Conservation (phyloP, 2,113 vertebrate genomes). For the Lepus timidus region DNA sequence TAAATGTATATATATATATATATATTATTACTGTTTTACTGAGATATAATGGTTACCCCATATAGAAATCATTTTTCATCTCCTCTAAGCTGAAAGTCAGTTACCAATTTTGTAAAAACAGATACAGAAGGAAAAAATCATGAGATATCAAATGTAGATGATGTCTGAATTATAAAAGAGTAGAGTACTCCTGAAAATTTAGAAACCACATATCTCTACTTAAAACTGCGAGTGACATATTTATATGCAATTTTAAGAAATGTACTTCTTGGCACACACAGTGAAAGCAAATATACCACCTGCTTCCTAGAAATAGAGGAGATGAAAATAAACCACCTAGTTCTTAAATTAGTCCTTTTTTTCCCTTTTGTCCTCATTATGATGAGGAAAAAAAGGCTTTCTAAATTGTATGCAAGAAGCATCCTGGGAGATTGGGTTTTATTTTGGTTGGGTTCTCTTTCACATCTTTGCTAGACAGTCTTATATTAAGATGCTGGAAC, state of each 20-base stretch:
- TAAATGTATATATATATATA: background rate
- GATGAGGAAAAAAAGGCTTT: background rate
- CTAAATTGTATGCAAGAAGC: background rate
- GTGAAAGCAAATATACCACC: background rate
- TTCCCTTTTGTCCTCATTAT: background rate
- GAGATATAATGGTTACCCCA: background rate
- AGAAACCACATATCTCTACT: background rate
- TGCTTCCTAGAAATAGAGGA: background rate
- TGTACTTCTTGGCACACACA: background rate
- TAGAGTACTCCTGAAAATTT: background rate
- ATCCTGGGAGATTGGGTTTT: background rate
- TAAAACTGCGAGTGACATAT: background rate
- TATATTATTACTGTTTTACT: background rate
- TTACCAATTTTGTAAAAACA: slow-evolving; percentile 18
- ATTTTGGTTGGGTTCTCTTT: slow-evolving; percentile 17
- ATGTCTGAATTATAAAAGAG: background rate
- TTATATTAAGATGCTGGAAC: background rate
- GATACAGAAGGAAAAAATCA: slow-evolving; percentile 20
- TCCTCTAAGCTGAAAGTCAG: background rate
- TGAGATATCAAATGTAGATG: background rate
- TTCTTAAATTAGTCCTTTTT: background rate
- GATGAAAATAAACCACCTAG: slow-evolving; percentile 13
- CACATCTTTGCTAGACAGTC: background rate
- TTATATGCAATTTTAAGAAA: background rate
- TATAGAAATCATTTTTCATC: background rate